Base-by-base conservation (phyloP, 2,797 vertebrate species). In the Centropyge bicolor region DNA sequence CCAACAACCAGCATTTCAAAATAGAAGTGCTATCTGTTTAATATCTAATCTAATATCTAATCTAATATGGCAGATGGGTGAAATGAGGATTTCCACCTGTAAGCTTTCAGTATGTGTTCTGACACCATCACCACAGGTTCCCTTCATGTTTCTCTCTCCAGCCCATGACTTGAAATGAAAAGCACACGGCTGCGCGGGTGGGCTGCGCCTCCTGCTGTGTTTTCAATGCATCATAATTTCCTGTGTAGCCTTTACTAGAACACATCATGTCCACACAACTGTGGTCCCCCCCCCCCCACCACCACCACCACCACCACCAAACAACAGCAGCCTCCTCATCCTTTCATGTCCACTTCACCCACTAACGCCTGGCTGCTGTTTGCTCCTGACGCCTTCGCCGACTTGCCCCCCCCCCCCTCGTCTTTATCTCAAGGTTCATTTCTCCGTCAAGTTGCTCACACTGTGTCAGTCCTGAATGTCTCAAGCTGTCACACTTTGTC, bases 401-500 rank as follows among this genome's bases (percentile, higher is more conserved):
- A 64, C 41, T 74, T 46, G n/a, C 65, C 40, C 51, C 38, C 48
- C 19, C 48, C 1, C 66, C 5, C 35, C 59, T 69, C n/a, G 27
- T 82, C 60, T 71, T 41, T 61, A 76, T 83, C 82, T 85, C 61
- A 52, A 73, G 80, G 80, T 85, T 91, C 52, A 72, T 83, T 86
- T 88, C 8, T 43, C 73, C 67, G 82, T 76, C 85, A 78, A 67
- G 69, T 78, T 76, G 75, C 54, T 80, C 76, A 46, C 70, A 72
- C 82, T 74, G 63, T 83, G 88, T 85, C 79, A 81, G 78, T 88
- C 79, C 75, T 56, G 78, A 78, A 86, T 73, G 75, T 87, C 82
- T 78, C 78, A 63, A 75, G 85, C 87, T 92, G 87, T 89, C 89
- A 89, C 73, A 80, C 70, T 86, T 78, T 81, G 76, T 86, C 80